Evolutionary conservation across 2,888 invertebrate species (phyloP), one percentile per base, ranked within the genome.

Genomic region (Petrophora chlorosata): DNA sequence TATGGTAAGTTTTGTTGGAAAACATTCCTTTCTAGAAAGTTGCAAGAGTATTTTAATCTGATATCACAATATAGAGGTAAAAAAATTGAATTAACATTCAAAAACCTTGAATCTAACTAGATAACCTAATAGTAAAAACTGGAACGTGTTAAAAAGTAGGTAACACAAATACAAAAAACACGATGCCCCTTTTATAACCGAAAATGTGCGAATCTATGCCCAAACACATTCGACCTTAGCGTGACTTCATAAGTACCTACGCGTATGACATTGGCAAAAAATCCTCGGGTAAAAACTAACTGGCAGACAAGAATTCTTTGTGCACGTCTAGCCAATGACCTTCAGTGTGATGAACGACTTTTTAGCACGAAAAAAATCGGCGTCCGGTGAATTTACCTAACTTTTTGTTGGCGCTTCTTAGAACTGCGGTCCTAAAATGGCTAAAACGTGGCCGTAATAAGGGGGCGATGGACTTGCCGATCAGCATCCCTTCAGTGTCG

Each of bases 351-450:
- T 88, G 85, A 72, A 87, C 87, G 81, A 76, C 84, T 86, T 84
- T 85, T 86, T 85, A 81, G 79, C 60, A 53, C 26, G 48, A 56
- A 71, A 73, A 81, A 87, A 86, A 87, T 83, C 78, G 49, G 71
- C 80, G 84, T 83, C 84, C 84, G 83, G 88, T 89, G 88, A 90
- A 80, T 82, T 89, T 89, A 82, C 83, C 86, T 85, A 84, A 84
- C 76, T 87, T 88, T 89, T 89, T 88, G 87, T 69, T 64, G 66
- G 59, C 70, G 57, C 61, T 89, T 89, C 89, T 84, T 35, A 79
- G 89, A 89, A 89, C 53, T 54, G 60, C 68, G 67, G 69, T 72
- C 74, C 75, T 81, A 78, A 77, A 61, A 51, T 12, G 41, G 39
- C 43, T 50, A 44, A 47, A 49, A n/a, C n/a, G n/a, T n/a, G n/a